Evolutionary conservation across 2,888 invertebrate species (phyloP).

Genomic region (Coenonympha glycerion): DNA sequence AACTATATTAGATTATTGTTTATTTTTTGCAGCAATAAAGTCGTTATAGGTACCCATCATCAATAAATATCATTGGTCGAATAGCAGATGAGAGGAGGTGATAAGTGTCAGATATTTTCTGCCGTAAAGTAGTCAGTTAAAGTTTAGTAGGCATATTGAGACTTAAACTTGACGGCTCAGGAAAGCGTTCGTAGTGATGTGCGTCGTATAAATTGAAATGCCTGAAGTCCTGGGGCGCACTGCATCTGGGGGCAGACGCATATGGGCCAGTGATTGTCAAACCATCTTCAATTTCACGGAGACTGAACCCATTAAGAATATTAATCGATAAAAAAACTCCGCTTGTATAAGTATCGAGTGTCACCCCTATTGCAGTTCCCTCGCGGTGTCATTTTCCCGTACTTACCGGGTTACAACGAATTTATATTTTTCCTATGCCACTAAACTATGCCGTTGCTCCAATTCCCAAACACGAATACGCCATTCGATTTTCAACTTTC

Average conservation of each 20-base stretch:
- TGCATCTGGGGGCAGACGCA: no score
- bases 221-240: no score
- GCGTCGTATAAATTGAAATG: no score
- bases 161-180: no score
- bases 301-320: background rate
- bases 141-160: no score
- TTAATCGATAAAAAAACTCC: background rate
- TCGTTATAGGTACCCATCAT: no score
- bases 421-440: slow-evolving; percentile 38
- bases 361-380: slow-evolving; percentile 22
- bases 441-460: slow-evolving; percentile 24
- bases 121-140: no score
- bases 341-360: background rate
- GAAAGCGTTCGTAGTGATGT: no score
- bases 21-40: no score
- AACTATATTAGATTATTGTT: background rate
- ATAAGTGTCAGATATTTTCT: no score
- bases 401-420: slow-evolving; percentile 45
- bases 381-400: slow-evolving; percentile 52
- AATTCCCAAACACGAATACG: slow-evolving; percentile 3
- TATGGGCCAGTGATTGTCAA: background rate
- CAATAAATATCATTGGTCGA: no score
- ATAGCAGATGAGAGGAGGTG: no score
- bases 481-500: slow-evolving; percentile 12
- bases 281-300: background rate